Base-by-base conservation (phyloP, 2,888 invertebrate genomes). In the Alloscopus bannaensis region DNA sequence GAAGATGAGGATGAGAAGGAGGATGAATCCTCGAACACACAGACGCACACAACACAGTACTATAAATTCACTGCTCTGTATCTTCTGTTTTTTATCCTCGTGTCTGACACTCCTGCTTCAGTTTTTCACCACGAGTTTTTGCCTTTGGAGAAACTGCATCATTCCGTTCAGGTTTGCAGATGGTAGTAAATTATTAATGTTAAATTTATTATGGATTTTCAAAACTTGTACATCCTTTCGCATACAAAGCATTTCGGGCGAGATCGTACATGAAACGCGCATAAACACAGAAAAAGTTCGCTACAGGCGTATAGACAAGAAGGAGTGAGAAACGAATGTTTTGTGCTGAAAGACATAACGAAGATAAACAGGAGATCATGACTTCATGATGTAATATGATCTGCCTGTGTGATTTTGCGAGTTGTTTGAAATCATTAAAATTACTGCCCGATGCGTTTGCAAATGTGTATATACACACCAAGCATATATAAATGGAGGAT, bases 51-150 rank as follows among this genome's bases (percentile, higher is more conserved):
- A 36, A 47, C 40, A 18, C 18, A 22, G 42, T 52, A 24, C 40
- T 71, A 62, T 62, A 62, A 70, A 71, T 71, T 36, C 52, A 62
- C 13, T 52, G 62, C 52, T 71, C 71, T 62, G 50, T 18, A 62
- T 62, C 20, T 62, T 62, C 20, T 62, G 42, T 40, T 62, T 40
- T 62, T 62, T 62, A n/a, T 20, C 40, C 40, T 72, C 64, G 64
- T 64, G 72, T 64, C 64, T 42, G 62, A 64, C 64, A 52, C 72
- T 71, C 71, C 71, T 57, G 57, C 57, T 57, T 57, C n/a, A 57
- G 57, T 57, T 57, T 57, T 31, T n/a, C 18, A 47, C 50, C 4
- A 36, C n/a, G n/a, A n/a, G n/a, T n/a, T n/a, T n/a, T n/a, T n/a
- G n/a, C n/a, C n/a, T n/a, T n/a, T n/a, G n/a, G n/a, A n/a, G n/a